Base-by-base conservation (phyloP, 2,113 vertebrate species). In the Panthera leo region DNA sequence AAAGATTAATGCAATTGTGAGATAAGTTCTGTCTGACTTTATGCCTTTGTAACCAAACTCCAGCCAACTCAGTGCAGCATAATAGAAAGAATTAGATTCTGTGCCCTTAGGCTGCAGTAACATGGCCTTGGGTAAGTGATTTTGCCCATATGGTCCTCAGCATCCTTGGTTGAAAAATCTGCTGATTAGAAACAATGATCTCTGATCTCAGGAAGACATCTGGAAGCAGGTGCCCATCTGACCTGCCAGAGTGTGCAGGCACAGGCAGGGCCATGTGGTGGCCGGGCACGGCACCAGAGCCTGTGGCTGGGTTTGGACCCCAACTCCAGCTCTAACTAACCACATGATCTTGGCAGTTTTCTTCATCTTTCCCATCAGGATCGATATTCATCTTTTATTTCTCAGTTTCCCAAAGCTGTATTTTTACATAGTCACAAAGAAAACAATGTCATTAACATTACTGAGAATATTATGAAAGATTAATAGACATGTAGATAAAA, bases 351-450 rank as follows among this genome's bases (percentile, higher is more conserved):
- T 78, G 53, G 58, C 42, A 48, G 16, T 27, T 71, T 73, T 61
- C 31, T 82, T 90, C 55, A 73, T 71, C 34, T 80, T 29, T 53
- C 63, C 15, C 34, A 79, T 61, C 10, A 13, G 70, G 23, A 79
- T 79, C 75, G 80, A 63, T 91, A 70, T 84, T 61, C 34, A 6
- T 34, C 42, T 88, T n/a, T 94, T 31, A 75, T 78, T 79, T 82
- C 21, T 76, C 63, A 85, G 70, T n/a, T 79, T 82, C 16, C 58
- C 70, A 87, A 95, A 95, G 34, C 19, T 48, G 16, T 25, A 42
- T 94, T 75, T 75, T 91, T 93, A 73, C 70, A 67, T 5, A n/a
- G 31, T 84, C 71, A 90, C 39, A 84, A 86, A 89, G 85, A 45
- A 97, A 87, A 80, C 15, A 67, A 67, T 53, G 29, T 65, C 79